A percentile compares a stretch with the other conserved stretches of the same genome.
phyloP scores from a whole-genome alignment of 2,888 invertebrate species.

The Agrilus cyanescens region DNA sequence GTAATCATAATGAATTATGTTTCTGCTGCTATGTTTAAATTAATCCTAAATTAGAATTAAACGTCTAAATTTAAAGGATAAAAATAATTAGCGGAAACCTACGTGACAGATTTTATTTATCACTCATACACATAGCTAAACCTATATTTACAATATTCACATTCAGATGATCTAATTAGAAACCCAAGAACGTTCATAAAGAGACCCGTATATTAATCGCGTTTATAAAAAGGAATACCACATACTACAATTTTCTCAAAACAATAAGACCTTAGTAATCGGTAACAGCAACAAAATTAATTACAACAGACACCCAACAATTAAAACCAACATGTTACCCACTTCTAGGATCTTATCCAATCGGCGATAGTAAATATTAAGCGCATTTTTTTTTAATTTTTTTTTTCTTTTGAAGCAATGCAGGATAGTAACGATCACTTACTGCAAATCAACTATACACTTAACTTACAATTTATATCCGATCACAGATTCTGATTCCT shows the following conservation, averaged over 20 bases:
- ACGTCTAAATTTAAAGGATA: neutral
- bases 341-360: constrained; percentile 9
- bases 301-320: neutral
- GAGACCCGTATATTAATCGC: constrained; percentile 34
- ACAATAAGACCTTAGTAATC: constrained; percentile 10
- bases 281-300: no score
- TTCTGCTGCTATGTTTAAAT: no score
- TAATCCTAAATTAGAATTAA: neutral
- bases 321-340: neutral
- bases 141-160: constrained; percentile 38
- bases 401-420: no score
- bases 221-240: constrained; percentile 26
- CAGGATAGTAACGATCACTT: no score
- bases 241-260: constrained; percentile 21
- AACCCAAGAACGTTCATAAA: constrained; percentile 28
- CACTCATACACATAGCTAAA: constrained; percentile 36
- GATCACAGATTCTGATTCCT: no score
- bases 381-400: constrained; percentile 12
- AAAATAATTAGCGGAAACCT: constrained; percentile 23
- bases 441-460: no score
- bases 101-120: constrained; percentile 33
- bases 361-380: constrained; percentile 11
- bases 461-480: no score
- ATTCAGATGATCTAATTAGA: constrained; percentile 33
- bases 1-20: no score